phyloP scores from a whole-genome alignment of 2,888 invertebrate species.

The Cheilosia vernalis region DNA sequence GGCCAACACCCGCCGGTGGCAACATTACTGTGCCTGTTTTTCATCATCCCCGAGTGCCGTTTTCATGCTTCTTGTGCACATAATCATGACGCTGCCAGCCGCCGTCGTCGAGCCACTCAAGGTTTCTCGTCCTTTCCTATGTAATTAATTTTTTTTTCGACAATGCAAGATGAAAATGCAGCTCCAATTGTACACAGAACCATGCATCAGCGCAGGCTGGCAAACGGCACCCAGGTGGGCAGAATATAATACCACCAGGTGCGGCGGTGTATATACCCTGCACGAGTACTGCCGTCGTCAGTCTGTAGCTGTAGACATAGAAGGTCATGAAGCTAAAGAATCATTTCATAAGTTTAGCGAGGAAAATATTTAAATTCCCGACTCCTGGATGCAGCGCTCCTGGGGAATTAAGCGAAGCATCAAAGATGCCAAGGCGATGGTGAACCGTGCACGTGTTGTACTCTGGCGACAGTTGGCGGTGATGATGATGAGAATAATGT shows the following conservation, averaged over 20 bases:
- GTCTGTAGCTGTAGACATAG: constrained; percentile 45
- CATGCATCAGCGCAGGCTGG: constrained; percentile 24
- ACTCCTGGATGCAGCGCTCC: constrained; percentile 34
- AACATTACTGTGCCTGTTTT: constrained; percentile 47
- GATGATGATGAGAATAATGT: constrained; percentile 51
- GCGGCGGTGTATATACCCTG: neutral
- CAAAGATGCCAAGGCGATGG: constrained; percentile 11
- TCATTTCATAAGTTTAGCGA: constrained; percentile 66
- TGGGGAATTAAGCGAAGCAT: constrained; percentile 24
- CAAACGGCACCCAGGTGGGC: constrained; percentile 58
- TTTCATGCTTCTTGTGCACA: constrained; percentile 47
- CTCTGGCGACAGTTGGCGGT: constrained; percentile 16
- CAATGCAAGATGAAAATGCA: constrained; percentile 70
- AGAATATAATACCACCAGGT: constrained; percentile 28
- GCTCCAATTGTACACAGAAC: constrained; percentile 38
- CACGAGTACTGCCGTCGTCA: constrained; percentile 23
- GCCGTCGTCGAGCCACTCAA: constrained; percentile 61
- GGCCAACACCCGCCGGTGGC: neutral
- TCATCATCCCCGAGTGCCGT: constrained; percentile 63
- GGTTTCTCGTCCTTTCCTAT: constrained; percentile 64
- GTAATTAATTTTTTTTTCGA: constrained; percentile 74
- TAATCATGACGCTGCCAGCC: constrained; percentile 37
- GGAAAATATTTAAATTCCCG: constrained; percentile 66
- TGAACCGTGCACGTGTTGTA: constrained; percentile 64
- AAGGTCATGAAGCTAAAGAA: constrained; percentile 74